These are phyloP conservation scores for Corythoichthys haematopterus DNA, from an alignment of 2,113 vertebrate species.

Conservation along the genomic window DNA sequence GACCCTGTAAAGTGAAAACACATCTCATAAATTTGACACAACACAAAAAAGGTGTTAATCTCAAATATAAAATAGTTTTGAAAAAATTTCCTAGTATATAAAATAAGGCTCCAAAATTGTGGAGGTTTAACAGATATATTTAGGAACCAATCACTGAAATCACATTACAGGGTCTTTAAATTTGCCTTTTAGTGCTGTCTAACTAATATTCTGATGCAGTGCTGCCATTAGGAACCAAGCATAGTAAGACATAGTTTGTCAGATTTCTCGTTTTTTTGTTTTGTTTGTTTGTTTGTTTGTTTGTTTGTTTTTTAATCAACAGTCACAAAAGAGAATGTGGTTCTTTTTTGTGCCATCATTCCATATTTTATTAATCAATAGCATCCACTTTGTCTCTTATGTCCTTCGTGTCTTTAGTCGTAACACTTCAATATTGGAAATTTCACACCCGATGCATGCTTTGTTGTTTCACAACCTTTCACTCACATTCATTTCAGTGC, in stretches of 20 bases:
- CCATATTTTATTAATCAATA: not conserved
- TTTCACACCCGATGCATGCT: not conserved
- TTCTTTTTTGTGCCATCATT: not conserved
- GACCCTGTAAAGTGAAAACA: no score
- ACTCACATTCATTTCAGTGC: not conserved
- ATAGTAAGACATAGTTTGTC: not conserved
- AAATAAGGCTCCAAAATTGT: no score
- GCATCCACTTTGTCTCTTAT: not conserved
- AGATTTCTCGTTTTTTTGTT: not conserved
- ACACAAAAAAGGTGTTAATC: no score
- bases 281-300: no score
- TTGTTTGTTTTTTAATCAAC: not conserved
- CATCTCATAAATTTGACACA: no score
- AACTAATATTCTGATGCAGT: slow-evolving; percentile 8
- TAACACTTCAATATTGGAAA: not conserved
- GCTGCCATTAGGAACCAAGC: slow-evolving; percentile 13
- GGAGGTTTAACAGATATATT: no score
- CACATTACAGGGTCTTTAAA: not conserved
- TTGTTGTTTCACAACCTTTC: not conserved
- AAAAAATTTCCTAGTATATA: no score
- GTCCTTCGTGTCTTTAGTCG: not conserved
- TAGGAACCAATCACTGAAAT: no score
- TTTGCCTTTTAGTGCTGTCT: slow-evolving; percentile 36
- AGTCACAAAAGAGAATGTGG: not conserved
- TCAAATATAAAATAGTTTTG: no score